Evolutionary conservation across 2,113 vertebrate species (phyloP).

Genomic region (Phylloscopus whistleri): DNA sequence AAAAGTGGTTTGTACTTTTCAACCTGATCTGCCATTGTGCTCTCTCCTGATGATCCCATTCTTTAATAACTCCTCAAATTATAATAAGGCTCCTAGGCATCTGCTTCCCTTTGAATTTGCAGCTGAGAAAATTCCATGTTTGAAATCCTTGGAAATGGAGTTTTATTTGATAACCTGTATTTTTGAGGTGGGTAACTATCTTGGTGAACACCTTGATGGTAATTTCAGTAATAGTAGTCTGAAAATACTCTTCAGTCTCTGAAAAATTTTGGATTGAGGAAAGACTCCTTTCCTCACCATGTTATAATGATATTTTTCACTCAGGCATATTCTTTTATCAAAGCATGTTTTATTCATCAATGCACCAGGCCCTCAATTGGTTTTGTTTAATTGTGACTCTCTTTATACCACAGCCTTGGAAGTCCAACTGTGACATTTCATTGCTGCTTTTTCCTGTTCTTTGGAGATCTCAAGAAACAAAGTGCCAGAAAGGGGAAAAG

Average conservation of each 20-base stretch:
- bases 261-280: background rate
- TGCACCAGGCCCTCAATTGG: background rate
- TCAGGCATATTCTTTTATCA: background rate
- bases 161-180: conserved; percentile 31
- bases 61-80: conserved; percentile 42
- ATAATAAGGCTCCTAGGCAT: background rate
- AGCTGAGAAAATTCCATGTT: conserved; percentile 2
- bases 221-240: background rate
- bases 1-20: background rate
- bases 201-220: conserved; percentile 10
- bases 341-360: background rate
- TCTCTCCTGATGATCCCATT: background rate
- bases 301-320: background rate
- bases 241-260: background rate
- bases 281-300: background rate
- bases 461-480: background rate
- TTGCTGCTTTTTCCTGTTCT: background rate
- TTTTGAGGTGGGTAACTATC: conserved; percentile 13
- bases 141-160: background rate
- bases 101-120: background rate
- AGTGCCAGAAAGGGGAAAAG: background rate
- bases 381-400: conserved; percentile 25
- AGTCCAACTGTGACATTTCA: background rate
- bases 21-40: background rate
- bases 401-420: background rate